A percentile compares a stretch with the other conserved stretches of the same genome.
Conservation (phyloP, 2,888 invertebrate species). For the Chaetoderma sp. region DNA sequence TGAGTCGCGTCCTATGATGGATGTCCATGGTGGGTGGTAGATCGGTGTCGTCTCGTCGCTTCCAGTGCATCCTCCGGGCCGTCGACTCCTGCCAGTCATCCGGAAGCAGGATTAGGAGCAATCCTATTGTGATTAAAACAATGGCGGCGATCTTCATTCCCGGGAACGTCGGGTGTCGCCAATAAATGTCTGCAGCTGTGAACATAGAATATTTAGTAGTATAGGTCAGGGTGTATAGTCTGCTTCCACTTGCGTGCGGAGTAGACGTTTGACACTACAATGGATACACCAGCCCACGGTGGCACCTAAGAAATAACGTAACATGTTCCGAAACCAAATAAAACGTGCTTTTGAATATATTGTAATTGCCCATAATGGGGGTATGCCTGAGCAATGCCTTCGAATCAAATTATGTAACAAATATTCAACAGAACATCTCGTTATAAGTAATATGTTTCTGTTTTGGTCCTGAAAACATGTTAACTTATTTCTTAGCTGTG, state of each 20-base stretch:
- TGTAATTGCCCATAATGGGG: too few relatives aligned
- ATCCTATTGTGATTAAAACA: constrained; percentile 89
- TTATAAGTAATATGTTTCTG: too few relatives aligned
- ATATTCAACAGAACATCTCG: too few relatives aligned
- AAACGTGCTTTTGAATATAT: background rate
- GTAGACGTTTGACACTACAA: too few relatives aligned
- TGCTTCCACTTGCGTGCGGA: too few relatives aligned
- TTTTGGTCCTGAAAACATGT: too few relatives aligned
- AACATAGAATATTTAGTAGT: background rate
- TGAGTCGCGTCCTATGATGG: constrained; percentile 28
- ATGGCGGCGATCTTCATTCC: constrained; percentile 97
- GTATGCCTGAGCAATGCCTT: too few relatives aligned
- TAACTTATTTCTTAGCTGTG: too few relatives aligned
- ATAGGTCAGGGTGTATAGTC: too few relatives aligned
- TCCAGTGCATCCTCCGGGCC: constrained; percentile 23
- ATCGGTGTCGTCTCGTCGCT: constrained; percentile 11
- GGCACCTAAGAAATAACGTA: background rate
- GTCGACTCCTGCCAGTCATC: constrained; percentile 83
- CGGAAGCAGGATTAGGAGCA: constrained; percentile 93
- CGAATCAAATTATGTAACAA: too few relatives aligned
- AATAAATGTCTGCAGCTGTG: constrained; percentile 39
- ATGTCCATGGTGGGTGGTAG: constrained; percentile 20
- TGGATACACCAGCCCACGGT: background rate
- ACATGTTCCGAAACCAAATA: too few relatives aligned
- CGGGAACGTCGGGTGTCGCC: constrained; percentile 80